Evolutionary conservation across 2,797 vertebrate genomes (phyloP).

Genomic region (Rhinichthys osculus): DNA sequence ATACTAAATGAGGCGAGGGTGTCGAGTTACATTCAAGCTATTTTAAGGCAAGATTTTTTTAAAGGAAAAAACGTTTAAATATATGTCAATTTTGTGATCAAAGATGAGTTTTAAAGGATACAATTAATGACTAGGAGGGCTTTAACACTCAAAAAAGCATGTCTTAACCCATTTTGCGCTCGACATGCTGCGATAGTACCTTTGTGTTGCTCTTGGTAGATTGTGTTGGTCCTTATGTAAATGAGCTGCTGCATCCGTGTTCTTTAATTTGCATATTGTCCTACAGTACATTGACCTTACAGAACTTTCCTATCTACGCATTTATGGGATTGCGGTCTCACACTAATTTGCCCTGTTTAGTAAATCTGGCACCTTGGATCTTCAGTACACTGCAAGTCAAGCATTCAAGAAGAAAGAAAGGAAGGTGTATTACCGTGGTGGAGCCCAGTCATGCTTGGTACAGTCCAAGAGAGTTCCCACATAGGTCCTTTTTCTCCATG

Average conservation of each 20-base stretch:
- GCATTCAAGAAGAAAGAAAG: neutral
- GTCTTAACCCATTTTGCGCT: neutral
- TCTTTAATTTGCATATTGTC: neutral
- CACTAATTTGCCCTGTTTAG: neutral
- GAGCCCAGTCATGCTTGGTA: constrained; percentile 98
- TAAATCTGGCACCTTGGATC: neutral
- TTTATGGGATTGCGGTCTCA: neutral
- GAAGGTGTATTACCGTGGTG: constrained; percentile 85
- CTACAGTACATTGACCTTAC: neutral
- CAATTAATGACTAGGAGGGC: too few relatives aligned
- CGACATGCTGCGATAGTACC: neutral
- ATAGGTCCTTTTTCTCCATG: constrained; percentile 99
- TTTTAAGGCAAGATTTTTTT: too few relatives aligned
- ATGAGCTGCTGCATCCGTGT: neutral
- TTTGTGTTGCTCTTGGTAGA: neutral
- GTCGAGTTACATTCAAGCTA: too few relatives aligned
- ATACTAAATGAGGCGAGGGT: too few relatives aligned
- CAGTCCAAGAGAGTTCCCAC: constrained; percentile 97
- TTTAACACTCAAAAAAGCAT: neutral
- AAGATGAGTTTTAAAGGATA: too few relatives aligned
- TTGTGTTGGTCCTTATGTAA: neutral
- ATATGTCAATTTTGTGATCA: too few relatives aligned
- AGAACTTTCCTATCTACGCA: neutral
- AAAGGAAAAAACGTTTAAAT: too few relatives aligned
- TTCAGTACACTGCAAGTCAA: neutral